These are phyloP conservation scores for Spilogale gracilis DNA, from an alignment of 2,113 vertebrate species.

Conservation along the genomic window DNA sequence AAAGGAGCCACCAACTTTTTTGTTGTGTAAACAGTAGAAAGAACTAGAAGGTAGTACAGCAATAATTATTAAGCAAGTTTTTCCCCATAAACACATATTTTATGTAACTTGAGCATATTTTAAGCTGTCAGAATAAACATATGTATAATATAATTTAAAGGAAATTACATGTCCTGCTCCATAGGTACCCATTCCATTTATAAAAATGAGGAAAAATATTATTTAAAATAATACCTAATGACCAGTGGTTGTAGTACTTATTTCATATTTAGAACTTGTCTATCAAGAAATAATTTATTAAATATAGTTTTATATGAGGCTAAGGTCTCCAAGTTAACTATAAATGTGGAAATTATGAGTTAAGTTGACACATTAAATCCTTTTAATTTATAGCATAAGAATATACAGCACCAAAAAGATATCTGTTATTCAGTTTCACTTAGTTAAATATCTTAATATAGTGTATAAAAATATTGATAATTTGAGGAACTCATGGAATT, in stretches of 20 bases:
- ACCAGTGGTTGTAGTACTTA: neutral
- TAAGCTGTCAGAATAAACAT: neutral
- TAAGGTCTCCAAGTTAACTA: neutral
- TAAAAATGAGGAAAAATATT: neutral
- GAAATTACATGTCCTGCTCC: neutral
- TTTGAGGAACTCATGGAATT: neutral
- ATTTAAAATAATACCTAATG: neutral
- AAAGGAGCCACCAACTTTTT: neutral
- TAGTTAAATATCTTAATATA: neutral
- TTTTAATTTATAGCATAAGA: neutral
- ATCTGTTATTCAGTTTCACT: neutral
- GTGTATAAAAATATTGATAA: neutral
- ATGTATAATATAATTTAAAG: neutral
- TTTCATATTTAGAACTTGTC: slow-evolving; percentile 2
- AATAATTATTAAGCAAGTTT: neutral
- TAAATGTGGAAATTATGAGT: slow-evolving; percentile 4
- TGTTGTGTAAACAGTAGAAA: neutral
- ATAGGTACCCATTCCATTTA: neutral
- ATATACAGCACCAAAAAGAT: neutral
- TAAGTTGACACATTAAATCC: neutral
- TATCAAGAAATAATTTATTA: slow-evolving; percentile 14
- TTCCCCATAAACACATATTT: neutral
- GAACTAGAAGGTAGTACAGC: neutral
- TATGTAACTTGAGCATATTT: neutral
- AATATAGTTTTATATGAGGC: neutral